Base-by-base conservation (phyloP, 2,797 vertebrate genomes). In the Leontocebus nigricollis region DNA sequence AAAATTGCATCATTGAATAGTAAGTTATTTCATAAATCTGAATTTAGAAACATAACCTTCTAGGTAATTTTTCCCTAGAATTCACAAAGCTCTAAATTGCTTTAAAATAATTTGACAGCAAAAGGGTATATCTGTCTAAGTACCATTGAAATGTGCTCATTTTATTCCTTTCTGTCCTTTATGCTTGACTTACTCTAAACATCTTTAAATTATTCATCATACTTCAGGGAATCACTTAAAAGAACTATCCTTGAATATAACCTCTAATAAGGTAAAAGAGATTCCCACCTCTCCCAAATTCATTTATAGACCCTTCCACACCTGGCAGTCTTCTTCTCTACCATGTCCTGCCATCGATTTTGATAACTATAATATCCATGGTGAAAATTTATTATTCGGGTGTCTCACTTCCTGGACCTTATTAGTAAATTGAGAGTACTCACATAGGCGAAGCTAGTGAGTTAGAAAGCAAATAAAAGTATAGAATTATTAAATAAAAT, bases 131-230 rank as follows among this genome's bases (percentile, higher is more conserved):
- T 33, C 77, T 75, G 33, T 30, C 52, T 48, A 80, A 85, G 12
- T 39, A 39, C 33, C 73, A 80, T 81, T 83, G 93, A 95, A 82
- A 77, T 76, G n/a, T 93, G 22, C 50, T 92, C 12, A 8, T 92
- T 93, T 96, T 83, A 96, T 82, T 89, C 61, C 81, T 88, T 81
- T 93, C 70, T 88, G 88, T 79, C 90, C 94, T 94, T 96, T 82
- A 88, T 41, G 73, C 90, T 95, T 96, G 81, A 94, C 64, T 97
- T 97, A 92, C 48, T 97, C 80, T 84, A 82, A 93, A 87, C 2
- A 46, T 95, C 48, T 93, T 96, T 97, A 92, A 97, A 97, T 97
- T 98, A 96, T 98, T 98, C 95, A 94, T 96, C 93, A 46, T 26
- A 81, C 36, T 92, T 24, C 48, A 82, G 39, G 72, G 46, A 92